Conservation (phyloP, 2,888 invertebrate genomes). For the Caenorhabditis panamensis region DNA sequence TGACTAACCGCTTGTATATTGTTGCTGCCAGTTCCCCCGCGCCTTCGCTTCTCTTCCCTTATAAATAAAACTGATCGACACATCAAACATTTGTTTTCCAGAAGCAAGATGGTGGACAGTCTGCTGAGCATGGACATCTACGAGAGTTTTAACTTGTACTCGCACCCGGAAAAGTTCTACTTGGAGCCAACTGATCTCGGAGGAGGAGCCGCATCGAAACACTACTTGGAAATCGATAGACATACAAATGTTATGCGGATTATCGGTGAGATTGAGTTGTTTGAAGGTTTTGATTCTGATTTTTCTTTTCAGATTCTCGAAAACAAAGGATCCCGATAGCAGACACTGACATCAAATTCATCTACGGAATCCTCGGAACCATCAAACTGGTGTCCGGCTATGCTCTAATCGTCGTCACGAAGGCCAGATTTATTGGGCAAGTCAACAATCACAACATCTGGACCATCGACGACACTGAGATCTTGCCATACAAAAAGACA, state of each 20-base stretch:
- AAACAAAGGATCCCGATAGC: conserved; percentile 73
- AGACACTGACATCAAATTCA: conserved; percentile 74
- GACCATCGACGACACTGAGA: conserved; percentile 80
- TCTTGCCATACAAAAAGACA: conserved; percentile 89
- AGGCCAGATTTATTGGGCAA: conserved; percentile 73
- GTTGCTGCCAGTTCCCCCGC: not conserved
- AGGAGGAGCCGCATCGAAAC: conserved; percentile 67
- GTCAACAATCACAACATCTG: conserved; percentile 78
- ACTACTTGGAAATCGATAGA: conserved; percentile 77
- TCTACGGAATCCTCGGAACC: conserved; percentile 78
- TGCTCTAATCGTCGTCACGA: conserved; percentile 75
- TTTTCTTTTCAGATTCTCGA: conserved; percentile 60
- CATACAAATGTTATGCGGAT: conserved; percentile 63
- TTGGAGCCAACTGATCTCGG: conserved; percentile 76
- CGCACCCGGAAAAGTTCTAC: conserved; percentile 75
- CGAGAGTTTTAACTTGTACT: conserved; percentile 73
- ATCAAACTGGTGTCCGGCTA: conserved; percentile 78
- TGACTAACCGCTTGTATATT: conserved; percentile 5
- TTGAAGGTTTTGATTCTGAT: not conserved
- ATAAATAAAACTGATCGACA: not conserved
- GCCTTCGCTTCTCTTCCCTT: not conserved
- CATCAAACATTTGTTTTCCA: not conserved
- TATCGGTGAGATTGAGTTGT: conserved; percentile 50
- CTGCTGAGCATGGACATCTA: conserved; percentile 63
- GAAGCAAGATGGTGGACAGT: conserved; percentile 40